These are phyloP conservation scores for Dufourea novaeangliae DNA, from an alignment of 1,140 invertebrate genomes.

Conservation along the genomic window DNA sequence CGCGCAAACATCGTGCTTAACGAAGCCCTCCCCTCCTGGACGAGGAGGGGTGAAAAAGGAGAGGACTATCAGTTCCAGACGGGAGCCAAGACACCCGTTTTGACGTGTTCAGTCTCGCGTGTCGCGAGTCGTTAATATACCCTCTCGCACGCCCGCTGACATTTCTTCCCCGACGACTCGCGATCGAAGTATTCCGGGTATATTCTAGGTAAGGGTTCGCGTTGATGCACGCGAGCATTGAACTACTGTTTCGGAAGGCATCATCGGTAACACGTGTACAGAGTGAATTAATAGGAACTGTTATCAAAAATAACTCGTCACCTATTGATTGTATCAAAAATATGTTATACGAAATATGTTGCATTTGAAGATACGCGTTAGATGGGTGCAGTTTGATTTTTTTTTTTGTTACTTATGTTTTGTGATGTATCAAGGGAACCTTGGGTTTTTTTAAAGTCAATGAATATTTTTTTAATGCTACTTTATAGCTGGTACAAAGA, in stretches of 20 bases:
- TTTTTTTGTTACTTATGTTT: no score
- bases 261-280: neutral
- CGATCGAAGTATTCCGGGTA: constrained; percentile 15
- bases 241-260: neutral
- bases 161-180: constrained; percentile 21
- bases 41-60: constrained; percentile 52
- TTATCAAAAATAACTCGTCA: no score
- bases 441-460: no score
- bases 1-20: constrained; percentile 69
- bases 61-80: constrained; percentile 77
- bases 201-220: neutral
- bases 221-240: no score
- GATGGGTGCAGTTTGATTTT: no score
- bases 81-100: constrained; percentile 64
- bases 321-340: no score
- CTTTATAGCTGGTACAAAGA: no score
- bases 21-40: constrained; percentile 24
- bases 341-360: no score
- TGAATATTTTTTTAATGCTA: no score
- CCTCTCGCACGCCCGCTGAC: constrained; percentile 16
- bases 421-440: no score
- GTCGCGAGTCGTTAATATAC: constrained; percentile 51
- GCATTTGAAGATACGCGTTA: no score
- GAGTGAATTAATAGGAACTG: no score
- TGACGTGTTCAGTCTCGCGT: constrained; percentile 64